These are phyloP conservation scores for Catharus bicknelli DNA, from an alignment of 2,113 vertebrate species.

Conservation along the genomic window DNA sequence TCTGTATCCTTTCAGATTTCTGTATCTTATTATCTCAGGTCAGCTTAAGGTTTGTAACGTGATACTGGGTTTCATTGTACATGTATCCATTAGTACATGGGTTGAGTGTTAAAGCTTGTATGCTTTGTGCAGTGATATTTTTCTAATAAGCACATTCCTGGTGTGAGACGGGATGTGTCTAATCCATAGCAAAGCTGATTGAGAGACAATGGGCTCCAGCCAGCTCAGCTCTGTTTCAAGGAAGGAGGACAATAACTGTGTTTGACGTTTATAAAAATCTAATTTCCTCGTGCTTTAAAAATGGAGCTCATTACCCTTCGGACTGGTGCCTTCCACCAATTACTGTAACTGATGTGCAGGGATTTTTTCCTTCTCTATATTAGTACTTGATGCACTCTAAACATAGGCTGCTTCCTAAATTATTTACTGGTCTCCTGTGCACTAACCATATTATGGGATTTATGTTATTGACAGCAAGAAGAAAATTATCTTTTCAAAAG, in stretches of 20 bases:
- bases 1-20: slow-evolving; percentile 6
- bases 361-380: slow-evolving; percentile 24
- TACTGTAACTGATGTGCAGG: slow-evolving; percentile 1
- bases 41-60: slow-evolving; percentile 11
- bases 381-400: slow-evolving; percentile 47
- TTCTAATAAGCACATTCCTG: slow-evolving; percentile 75
- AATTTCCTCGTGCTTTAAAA: slow-evolving; percentile 69
- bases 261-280: slow-evolving; percentile 77
- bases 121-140: slow-evolving; percentile 50
- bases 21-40: neutral
- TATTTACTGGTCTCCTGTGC: slow-evolving; percentile 45
- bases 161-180: slow-evolving; percentile 72
- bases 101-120: slow-evolving; percentile 56
- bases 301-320: slow-evolving; percentile 58
- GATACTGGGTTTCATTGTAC: slow-evolving; percentile 35
- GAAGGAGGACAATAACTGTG: slow-evolving; percentile 70
- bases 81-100: slow-evolving; percentile 26
- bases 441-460: slow-evolving; percentile 13
- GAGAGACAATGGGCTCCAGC: slow-evolving; percentile 71
- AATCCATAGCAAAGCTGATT: slow-evolving; percentile 75
- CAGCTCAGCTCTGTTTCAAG: slow-evolving; percentile 73
- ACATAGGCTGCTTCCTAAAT: slow-evolving; percentile 33
- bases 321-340: slow-evolving; percentile 44
- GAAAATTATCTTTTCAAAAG: neutral
- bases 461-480: slow-evolving; percentile 29